These are phyloP conservation scores for Thripadectes ignobilis DNA, from an alignment of 2,797 vertebrate species.

Conservation along the genomic window DNA sequence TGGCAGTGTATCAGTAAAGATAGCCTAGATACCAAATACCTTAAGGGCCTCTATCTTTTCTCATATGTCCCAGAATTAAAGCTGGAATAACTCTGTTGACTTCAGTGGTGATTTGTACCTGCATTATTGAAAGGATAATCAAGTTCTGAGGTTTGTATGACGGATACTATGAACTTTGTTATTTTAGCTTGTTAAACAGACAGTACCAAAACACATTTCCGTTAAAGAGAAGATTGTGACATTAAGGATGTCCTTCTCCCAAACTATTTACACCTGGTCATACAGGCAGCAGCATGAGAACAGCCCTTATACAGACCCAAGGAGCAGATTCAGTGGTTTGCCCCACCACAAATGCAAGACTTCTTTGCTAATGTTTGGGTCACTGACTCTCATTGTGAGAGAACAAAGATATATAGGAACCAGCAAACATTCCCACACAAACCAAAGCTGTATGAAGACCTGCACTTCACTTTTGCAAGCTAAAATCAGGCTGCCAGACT, in stretches of 20 bases:
- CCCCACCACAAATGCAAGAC: background rate
- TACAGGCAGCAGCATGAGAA: background rate
- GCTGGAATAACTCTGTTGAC: constrained; percentile 30
- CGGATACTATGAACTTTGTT: background rate
- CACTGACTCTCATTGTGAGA: background rate
- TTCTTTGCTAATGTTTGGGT: background rate
- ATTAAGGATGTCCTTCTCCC: background rate
- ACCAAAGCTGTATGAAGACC: background rate
- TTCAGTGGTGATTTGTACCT: background rate
- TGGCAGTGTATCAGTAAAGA: constrained; percentile 37
- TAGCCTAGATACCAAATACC: constrained; percentile 25
- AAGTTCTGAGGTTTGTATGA: background rate
- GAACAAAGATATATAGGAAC: background rate
- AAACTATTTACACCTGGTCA: background rate
- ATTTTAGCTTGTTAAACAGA: background rate
- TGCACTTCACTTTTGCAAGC: background rate
- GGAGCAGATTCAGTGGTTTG: background rate
- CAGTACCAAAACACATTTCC: background rate
- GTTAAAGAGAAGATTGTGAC: background rate
- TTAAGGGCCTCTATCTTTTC: constrained; percentile 45
- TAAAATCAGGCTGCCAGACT: background rate
- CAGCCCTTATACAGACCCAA: background rate
- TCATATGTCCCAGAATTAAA: constrained; percentile 9
- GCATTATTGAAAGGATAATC: background rate
- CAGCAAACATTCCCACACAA: background rate